Evolutionary conservation across 2,888 invertebrate species (phyloP).

Genomic region (Eupithecia exiguata): DNA sequence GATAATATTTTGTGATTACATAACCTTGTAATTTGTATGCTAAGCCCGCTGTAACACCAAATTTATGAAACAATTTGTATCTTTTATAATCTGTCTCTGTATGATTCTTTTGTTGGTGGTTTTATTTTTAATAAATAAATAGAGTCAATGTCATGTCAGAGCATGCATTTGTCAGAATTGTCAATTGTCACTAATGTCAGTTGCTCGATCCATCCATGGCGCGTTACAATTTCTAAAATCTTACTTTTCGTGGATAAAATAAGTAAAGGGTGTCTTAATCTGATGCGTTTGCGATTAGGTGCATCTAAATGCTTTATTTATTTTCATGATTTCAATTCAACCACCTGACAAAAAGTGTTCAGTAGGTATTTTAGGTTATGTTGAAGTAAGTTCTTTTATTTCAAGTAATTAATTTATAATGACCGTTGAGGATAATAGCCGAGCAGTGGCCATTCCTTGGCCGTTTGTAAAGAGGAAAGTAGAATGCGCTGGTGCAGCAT

Average conservation of each 20-base stretch:
- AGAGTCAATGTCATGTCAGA: slow-evolving; percentile 5
- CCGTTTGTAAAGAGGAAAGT: slow-evolving; percentile 70
- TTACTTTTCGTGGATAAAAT: slow-evolving; percentile 32
- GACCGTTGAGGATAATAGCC: slow-evolving; percentile 69
- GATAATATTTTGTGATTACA: too few species aligned
- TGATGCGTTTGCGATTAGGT: slow-evolving; percentile 25
- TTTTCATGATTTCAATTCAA: slow-evolving; percentile 29
- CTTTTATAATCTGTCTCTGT: too few species aligned
- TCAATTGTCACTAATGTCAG: not conserved
- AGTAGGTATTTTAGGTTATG: slow-evolving; percentile 72
- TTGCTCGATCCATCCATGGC: slow-evolving; percentile 52
- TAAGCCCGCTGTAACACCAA: too few species aligned
- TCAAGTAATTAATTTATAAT: slow-evolving; percentile 65
- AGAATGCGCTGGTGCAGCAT: slow-evolving; percentile 81
- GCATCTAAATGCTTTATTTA: slow-evolving; percentile 14
- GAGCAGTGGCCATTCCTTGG: slow-evolving; percentile 68
- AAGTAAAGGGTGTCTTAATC: slow-evolving; percentile 19
- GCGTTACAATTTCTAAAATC: slow-evolving; percentile 59
- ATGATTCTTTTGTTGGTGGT: too few species aligned
- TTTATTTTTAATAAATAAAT: too few species aligned
- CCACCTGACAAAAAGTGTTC: slow-evolving; percentile 45
- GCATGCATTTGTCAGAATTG: slow-evolving; percentile 12
- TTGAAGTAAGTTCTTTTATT: slow-evolving; percentile 67
- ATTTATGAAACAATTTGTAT: too few species aligned
- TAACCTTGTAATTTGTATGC: too few species aligned